A percentile compares a stretch with the other conserved stretches of the same genome.
Evolutionary conservation across 2,888 invertebrate genomes (phyloP).

Genomic region (Dorcus parallelipipedus): DNA sequence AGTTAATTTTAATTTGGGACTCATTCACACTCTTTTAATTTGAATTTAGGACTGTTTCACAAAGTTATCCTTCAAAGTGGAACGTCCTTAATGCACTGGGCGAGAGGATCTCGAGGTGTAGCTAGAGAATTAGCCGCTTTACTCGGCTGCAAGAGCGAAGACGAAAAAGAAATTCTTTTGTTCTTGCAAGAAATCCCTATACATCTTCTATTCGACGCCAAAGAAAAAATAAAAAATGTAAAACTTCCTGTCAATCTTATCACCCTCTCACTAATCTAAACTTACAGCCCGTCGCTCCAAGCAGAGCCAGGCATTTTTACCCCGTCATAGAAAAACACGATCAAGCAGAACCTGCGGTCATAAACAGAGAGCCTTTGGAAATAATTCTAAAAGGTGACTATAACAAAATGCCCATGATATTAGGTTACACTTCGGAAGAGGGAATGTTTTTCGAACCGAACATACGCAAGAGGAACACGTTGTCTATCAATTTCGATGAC

Average conservation of each 20-base stretch:
- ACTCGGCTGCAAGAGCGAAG: neutral
- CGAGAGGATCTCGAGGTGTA: neutral
- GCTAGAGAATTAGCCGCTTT: neutral
- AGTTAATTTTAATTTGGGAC: conserved; percentile 29
- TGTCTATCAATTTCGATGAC: conserved; percentile 37
- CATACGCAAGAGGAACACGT: conserved; percentile 23
- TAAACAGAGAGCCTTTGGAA: conserved; percentile 35
- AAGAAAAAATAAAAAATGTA: conserved; percentile 5
- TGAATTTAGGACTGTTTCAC: conserved; percentile 35
- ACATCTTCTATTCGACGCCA: neutral
- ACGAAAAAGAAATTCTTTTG: conserved; percentile 5
- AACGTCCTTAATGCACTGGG: conserved; percentile 4
- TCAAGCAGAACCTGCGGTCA: conserved; percentile 32
- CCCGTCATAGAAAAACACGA: conserved; percentile 28
- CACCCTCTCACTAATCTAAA: too few species aligned
- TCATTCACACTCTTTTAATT: too few species aligned
- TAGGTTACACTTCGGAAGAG: conserved; percentile 41
- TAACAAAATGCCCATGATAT: conserved; percentile 41
- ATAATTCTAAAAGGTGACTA: conserved; percentile 37
- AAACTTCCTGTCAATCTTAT: neutral
- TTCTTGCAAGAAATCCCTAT: neutral
- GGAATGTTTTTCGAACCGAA: conserved; percentile 38
- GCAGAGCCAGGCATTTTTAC: neutral
- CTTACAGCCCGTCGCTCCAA: neutral
- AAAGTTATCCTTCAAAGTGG: conserved; percentile 23